Conservation (phyloP, 2,797 vertebrate genomes). For the Cottoperca gobio region DNA sequence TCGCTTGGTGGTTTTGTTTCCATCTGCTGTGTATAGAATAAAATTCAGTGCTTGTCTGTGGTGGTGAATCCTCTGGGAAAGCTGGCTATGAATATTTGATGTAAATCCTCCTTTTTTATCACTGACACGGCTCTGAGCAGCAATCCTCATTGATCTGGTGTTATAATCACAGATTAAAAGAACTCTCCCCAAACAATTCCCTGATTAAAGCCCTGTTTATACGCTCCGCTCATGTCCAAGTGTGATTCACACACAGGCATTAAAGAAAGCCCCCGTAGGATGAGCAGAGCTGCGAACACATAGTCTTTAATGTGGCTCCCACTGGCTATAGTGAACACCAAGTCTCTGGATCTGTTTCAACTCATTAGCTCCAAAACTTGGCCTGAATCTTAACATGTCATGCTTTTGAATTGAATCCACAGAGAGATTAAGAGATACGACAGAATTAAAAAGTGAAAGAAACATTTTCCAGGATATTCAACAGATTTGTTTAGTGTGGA, state of each 20-base stretch:
- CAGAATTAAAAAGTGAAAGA: constrained; percentile 28
- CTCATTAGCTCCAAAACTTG: constrained; percentile 85
- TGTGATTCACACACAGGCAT: constrained; percentile 58
- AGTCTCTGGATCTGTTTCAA: constrained; percentile 80
- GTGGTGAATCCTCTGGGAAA: constrained; percentile 67
- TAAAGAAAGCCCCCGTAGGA: constrained; percentile 63
- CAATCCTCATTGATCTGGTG: constrained; percentile 83
- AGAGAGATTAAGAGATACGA: constrained; percentile 75
- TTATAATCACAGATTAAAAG: constrained; percentile 85
- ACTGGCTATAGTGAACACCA: constrained; percentile 71
- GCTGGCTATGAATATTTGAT: constrained; percentile 84
- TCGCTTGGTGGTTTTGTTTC: constrained; percentile 62
- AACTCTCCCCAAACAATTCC: constrained; percentile 81
- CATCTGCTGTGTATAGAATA: constrained; percentile 66
- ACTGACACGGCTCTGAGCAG: constrained; percentile 76
- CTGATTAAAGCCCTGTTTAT: constrained; percentile 83
- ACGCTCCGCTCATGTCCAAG: constrained; percentile 60
- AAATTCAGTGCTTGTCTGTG: constrained; percentile 74
- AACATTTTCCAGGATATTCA: constrained; percentile 36
- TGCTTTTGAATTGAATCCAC: constrained; percentile 76
- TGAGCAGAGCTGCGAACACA: constrained; percentile 56
- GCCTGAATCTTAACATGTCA: constrained; percentile 74
- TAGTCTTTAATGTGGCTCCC: constrained; percentile 75
- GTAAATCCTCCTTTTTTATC: constrained; percentile 82
- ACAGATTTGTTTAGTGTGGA: constrained; percentile 45